Conservation (phyloP, 1,140 invertebrate species). For the Bombus terrestris region DNA sequence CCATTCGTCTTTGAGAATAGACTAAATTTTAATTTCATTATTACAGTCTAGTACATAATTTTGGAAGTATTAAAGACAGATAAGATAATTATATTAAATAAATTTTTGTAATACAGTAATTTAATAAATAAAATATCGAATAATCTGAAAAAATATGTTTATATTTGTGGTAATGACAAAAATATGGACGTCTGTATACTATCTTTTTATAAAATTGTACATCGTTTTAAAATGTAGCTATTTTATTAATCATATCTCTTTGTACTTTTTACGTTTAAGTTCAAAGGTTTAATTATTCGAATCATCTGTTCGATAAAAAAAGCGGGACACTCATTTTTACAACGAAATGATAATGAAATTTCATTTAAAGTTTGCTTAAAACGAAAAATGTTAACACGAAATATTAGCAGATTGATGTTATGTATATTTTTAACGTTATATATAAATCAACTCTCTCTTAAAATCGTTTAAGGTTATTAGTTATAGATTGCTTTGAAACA, state of each 20-base stretch:
- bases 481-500: not conserved
- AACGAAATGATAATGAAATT: not conserved
- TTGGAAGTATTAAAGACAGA: not conserved
- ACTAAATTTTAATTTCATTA: not conserved
- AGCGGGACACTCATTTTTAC: not conserved
- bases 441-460: not conserved
- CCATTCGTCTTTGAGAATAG: too few relatives aligned
- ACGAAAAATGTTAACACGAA: not conserved
- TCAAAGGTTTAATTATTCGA: not conserved
- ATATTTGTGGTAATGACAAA: not conserved
- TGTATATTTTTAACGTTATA: not conserved
- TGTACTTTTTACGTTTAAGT: not conserved
- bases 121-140: not conserved
- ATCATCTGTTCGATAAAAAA: not conserved
- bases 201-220: not conserved
- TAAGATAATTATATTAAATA: not conserved
- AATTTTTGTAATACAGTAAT: not conserved
- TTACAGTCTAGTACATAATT: not conserved
- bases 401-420: not conserved
- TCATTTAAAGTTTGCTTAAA: not conserved
- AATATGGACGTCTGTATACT: not conserved
- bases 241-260: not conserved
- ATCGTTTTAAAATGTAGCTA: not conserved
- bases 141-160: not conserved
- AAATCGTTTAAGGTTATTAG: not conserved